phyloP scores from a whole-genome alignment of 2,113 vertebrate species.

The Forbesichthys agassizii region DNA sequence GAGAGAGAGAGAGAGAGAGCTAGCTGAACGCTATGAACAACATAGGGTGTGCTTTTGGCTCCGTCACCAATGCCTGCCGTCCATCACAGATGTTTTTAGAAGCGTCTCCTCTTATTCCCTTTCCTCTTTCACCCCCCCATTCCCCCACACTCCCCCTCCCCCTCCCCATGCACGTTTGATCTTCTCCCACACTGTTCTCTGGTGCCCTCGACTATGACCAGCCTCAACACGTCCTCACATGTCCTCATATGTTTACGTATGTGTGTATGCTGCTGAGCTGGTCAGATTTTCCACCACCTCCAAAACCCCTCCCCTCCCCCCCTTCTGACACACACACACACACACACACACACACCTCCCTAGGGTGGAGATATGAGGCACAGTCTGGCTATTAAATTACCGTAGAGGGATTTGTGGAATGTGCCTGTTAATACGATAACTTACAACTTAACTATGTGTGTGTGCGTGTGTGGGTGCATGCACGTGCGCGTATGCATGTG shows the following conservation, averaged over 20 bases:
- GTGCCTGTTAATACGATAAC: background rate
- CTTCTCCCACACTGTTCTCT: conserved; percentile 11
- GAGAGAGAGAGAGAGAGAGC: conserved; percentile 28
- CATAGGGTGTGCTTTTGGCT: conserved; percentile 70
- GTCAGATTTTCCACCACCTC: conserved; percentile 53
- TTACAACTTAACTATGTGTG: background rate
- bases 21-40: conserved; percentile 28
- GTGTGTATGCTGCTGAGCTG: background rate
- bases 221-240: background rate
- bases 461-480: background rate
- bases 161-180: conserved; percentile 6
- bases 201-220: conserved; percentile 31
- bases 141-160: conserved; percentile 20
- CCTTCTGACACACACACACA: too few relatives aligned
- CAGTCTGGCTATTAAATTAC: conserved; percentile 2
- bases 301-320: conserved; percentile 17
- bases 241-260: background rate
- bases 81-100: conserved; percentile 70
- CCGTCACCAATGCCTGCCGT: conserved; percentile 23
- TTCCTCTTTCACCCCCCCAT: conserved; percentile 10
- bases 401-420: background rate
- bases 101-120: background rate
- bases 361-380: conserved; percentile 14
- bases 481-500: background rate
- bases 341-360: background rate